Base-by-base conservation (phyloP, 2,888 invertebrate species). In the Drosophila ochracea region DNA sequence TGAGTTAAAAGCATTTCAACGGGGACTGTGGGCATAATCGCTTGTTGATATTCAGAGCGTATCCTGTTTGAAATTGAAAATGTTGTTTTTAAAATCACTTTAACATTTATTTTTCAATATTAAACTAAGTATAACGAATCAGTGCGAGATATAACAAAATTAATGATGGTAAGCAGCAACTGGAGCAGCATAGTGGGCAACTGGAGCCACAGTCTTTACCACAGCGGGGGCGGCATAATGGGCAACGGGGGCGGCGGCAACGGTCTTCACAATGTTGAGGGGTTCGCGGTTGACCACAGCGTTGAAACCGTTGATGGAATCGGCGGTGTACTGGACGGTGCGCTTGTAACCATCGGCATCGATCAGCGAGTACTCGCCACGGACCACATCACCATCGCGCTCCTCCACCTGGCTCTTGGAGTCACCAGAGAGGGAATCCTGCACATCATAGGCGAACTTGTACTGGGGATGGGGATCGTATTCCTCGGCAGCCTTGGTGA, bases 361-460 rank as follows among this genome's bases (percentile, higher is more conserved):
- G 47, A 92, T 69, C 58, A 93, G 79, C 4, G 93, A 92, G 78
- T 93, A 93, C 76, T 93, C 92, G 60, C 93, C 93, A 74, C 91
- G 91, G n/a, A 93, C 93, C 13, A 91, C 91, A 82, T 93, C 93
- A 58, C 93, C 93, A 72, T 92, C 91, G 47, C 93, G 92, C 58
- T 91, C 90, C 84, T 93, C 93, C 65, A 91, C 84, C 77, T 93
- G 93, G 78, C 85, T 92, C 84, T 93, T 93, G 57, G 92, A 91
- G 71, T 93, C 93, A 11, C 93, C 93, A 25, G 93, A 92, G 28
- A 92, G 68, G 4, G 83, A 49, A 68, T 93, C 93, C 72, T 92
- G 91, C 10, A 93, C 91, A 81, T 92, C 92, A 74, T 93, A 93
- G 41, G 89, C 89, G 79, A 82, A 93, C 73, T 90, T 91, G 84